These are phyloP conservation scores for Panzeria rudis DNA, from an alignment of 2,888 invertebrate genomes.

Conservation along the genomic window DNA sequence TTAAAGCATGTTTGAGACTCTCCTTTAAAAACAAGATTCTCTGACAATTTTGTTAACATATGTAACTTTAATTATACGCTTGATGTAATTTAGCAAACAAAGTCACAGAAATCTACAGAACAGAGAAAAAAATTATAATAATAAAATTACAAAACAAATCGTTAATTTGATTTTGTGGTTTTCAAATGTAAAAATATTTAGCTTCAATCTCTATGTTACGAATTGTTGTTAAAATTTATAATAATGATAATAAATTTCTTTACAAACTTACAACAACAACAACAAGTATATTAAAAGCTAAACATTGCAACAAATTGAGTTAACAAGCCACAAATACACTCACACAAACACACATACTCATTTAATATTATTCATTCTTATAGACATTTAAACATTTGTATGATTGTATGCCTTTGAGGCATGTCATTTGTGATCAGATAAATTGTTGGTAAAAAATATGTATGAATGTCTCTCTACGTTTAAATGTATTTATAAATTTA, in stretches of 20 bases:
- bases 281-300: background rate
- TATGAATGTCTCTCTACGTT: background rate
- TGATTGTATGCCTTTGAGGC: constrained; percentile 58
- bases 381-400: constrained; percentile 30
- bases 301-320: constrained; percentile 49
- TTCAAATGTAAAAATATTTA: constrained; percentile 55
- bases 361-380: constrained; percentile 4
- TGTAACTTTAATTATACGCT: constrained; percentile 70
- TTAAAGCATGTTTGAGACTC: constrained; percentile 35
- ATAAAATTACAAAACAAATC: constrained; percentile 44
- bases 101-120: constrained; percentile 21
- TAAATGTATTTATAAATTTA: constrained; percentile 39
- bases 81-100: constrained; percentile 61
- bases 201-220: constrained; percentile 48
- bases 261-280: constrained; percentile 34
- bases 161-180: constrained; percentile 70
- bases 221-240: constrained; percentile 64
- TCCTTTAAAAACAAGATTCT: constrained; percentile 30
- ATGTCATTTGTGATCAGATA: constrained; percentile 72
- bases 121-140: background rate
- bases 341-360: background rate
- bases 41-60: constrained; percentile 51
- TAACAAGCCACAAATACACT: constrained; percentile 4
- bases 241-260: constrained; percentile 67
- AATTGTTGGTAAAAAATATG: constrained; percentile 63